These are phyloP conservation scores for Amblyornis subalaris DNA, from an alignment of 2,113 vertebrate species.

Conservation along the genomic window DNA sequence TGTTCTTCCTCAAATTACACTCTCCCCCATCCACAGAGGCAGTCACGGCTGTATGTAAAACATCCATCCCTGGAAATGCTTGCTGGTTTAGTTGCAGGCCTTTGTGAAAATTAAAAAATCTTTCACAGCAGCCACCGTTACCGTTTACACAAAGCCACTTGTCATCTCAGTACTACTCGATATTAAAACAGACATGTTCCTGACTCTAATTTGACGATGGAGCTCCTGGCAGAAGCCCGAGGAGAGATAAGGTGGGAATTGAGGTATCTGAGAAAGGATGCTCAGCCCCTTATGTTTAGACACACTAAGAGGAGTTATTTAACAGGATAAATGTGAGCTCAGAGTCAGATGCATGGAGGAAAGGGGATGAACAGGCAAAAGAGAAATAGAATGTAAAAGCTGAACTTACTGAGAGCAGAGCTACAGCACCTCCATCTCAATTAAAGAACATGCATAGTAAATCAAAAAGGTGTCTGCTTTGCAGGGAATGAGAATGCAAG, in stretches of 20 bases:
- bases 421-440: constrained; percentile 30
- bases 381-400: not conserved
- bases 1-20: not conserved
- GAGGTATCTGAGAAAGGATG: constrained; percentile 3
- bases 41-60: not conserved
- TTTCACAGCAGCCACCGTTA: not conserved
- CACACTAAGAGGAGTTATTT: not conserved
- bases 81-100: not conserved
- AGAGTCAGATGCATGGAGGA: accelerated
- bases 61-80: not conserved
- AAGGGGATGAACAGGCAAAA: not conserved
- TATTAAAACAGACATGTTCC: not conserved
- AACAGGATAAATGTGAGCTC: not conserved
- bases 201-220: constrained; percentile 29
- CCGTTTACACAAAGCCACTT: constrained; percentile 10
- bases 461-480: constrained; percentile 27
- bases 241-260: not conserved
- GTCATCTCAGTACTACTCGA: not conserved
- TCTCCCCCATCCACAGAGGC: too few relatives aligned
- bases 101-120: not conserved
- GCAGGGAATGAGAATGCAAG: not conserved
- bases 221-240: not conserved
- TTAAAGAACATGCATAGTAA: constrained; percentile 9
- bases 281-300: not conserved
- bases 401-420: not conserved